Base-by-base conservation (phyloP, 2,113 vertebrate genomes). In the Rhinolophus ferrumequinum region DNA sequence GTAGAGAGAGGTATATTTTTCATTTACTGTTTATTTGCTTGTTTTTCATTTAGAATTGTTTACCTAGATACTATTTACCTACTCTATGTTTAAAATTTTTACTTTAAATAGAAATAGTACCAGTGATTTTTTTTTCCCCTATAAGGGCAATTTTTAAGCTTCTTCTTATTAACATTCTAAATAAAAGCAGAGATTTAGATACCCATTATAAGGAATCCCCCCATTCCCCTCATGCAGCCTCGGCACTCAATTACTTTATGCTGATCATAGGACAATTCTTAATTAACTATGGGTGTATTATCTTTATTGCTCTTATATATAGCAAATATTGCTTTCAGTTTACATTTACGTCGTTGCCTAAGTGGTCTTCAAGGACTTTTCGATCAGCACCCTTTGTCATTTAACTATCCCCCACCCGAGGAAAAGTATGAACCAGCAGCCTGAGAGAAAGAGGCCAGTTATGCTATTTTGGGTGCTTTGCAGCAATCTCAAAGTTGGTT, bases 271-370 rank as follows among this genome's bases (percentile, higher is more conserved):
- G 41, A 85, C 56, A 94, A 22, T 62, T 91, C 30, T 93, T 88
- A 58, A 70, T 86, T 69, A 73, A 58, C 64, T 94, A 19, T 77
- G 50, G 30, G 6, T 66, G 2, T 18, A 35, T 75, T 50, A 33
- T 82, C 50, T 86, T 92, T 87, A 89, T 72, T 97, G 13, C 10
- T 88, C 2, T 58, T 91, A 58, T 35, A 52, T 91, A 4, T 76
- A 88, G 6, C 67, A 96, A 47, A 80, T 94, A 82, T 0, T 89
- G 35, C 81, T 93, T 90, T 94, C 66, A 87, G 76, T 95, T 91
- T 35, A 54, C 7, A 21, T 81, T 81, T 88, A 52, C 91, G 38
- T 94, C 67, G 44, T 90, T 95, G 76, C 22, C 58, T 94, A 47
- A 84, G n/a, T 69, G 41, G 19, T 88, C 72, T 91, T 50, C 18